These are phyloP conservation scores for Nebria ingens DNA, from an alignment of 1,140 invertebrate genomes.

Conservation along the genomic window DNA sequence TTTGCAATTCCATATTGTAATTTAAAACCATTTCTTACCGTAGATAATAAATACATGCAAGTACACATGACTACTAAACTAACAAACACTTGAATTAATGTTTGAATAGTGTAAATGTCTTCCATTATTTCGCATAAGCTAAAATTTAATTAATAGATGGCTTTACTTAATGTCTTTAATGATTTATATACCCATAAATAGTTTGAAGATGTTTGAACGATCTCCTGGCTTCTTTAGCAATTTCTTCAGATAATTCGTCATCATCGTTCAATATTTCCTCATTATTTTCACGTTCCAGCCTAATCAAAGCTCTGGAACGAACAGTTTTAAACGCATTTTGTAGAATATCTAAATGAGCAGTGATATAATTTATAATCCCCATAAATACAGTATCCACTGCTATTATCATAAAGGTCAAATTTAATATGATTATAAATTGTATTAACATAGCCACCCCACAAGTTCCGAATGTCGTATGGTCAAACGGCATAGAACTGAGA, in stretches of 20 bases:
- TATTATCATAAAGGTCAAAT: conserved; percentile 26
- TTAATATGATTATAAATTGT: conserved; percentile 26
- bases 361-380: conserved; percentile 29
- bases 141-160: background rate
- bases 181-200: background rate
- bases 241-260: background rate
- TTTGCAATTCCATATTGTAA: background rate
- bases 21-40: conserved; percentile 17
- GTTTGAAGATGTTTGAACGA: background rate
- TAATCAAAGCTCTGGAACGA: background rate
- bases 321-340: conserved; percentile 27
- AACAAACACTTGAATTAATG: conserved; percentile 24
- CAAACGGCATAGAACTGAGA: conserved; percentile 28
- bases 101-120: conserved; percentile 21
- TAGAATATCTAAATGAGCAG: conserved; percentile 23
- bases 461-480: conserved; percentile 17
- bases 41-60: conserved; percentile 27
- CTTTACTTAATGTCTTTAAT: background rate
- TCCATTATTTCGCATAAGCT: conserved; percentile 17
- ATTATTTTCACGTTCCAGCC: background rate
- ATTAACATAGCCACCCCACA: conserved; percentile 25
- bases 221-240: background rate
- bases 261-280: background rate
- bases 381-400: conserved; percentile 30
- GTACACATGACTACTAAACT: conserved; percentile 30